A percentile compares a stretch with the other conserved stretches of the same genome.
Evolutionary conservation across 2,888 invertebrate genomes (phyloP).

Genomic region (Dicyrtoma fusca): DNA sequence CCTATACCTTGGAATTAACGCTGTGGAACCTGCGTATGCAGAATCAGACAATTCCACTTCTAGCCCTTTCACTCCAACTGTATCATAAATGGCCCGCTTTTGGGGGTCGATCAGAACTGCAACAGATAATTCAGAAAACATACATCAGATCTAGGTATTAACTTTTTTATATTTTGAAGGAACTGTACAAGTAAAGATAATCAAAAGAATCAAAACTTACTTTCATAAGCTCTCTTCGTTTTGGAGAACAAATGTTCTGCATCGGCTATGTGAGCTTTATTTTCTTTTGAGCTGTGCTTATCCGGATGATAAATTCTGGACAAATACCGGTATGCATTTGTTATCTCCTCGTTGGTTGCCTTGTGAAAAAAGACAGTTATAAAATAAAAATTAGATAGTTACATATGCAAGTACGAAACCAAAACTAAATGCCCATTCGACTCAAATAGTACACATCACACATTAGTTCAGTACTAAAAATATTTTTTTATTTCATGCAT

Average conservation of each 20-base stretch:
- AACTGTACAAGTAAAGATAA: too few species aligned
- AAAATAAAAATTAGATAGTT: too few species aligned
- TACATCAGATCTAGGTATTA: too few species aligned
- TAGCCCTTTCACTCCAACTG: constrained; percentile 82
- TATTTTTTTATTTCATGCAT: too few species aligned
- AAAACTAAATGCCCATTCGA: too few species aligned
- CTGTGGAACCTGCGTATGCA: neutral
- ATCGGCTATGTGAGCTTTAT: constrained; percentile 62
- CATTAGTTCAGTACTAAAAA: too few species aligned
- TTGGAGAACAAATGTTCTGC: constrained; percentile 92
- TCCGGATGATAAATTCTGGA: constrained; percentile 96
- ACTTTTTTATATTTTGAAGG: too few species aligned
- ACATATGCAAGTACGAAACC: too few species aligned
- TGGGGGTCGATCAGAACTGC: constrained; percentile 88
- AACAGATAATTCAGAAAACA: too few species aligned
- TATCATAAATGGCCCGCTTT: constrained; percentile 92
- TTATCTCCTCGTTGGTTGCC: constrained; percentile 92
- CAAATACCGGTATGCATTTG: constrained; percentile 85
- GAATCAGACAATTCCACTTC: constrained; percentile 93
- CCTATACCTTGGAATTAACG: constrained; percentile 81
- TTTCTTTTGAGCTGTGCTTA: constrained; percentile 70
- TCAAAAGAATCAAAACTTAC: constrained; percentile 61
- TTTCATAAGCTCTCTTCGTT: constrained; percentile 91
- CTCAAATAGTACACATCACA: too few species aligned
- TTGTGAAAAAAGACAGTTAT: constrained; percentile 61